Evolutionary conservation across 2,888 invertebrate genomes (phyloP).

Genomic region (Geophilus truncorum): DNA sequence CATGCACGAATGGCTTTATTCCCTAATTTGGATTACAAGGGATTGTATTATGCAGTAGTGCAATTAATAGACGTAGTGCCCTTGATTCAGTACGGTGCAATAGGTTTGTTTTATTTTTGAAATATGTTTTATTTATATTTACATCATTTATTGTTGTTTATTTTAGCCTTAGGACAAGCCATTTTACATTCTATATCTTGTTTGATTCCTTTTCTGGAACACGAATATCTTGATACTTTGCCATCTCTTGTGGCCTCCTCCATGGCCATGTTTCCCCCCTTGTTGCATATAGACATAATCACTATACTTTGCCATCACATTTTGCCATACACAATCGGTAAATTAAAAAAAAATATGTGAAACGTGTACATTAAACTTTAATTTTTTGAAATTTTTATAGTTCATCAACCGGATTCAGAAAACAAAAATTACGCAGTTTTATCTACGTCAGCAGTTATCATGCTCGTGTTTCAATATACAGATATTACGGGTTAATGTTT

Average conservation of each 20-base stretch:
- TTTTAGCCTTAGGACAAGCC: constrained; percentile 84
- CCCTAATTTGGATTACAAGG: constrained; percentile 95
- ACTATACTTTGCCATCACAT: constrained; percentile 93
- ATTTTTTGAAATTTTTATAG: no score
- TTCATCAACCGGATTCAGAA: constrained; percentile 38
- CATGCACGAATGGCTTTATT: constrained; percentile 76
- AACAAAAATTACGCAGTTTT: constrained; percentile 42
- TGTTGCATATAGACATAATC: constrained; percentile 89
- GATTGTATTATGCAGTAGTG: constrained; percentile 83
- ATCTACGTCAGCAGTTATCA: constrained; percentile 72
- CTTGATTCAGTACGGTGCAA: constrained; percentile 78
- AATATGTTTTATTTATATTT: not conserved
- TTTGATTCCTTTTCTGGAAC: constrained; percentile 90
- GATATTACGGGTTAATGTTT: constrained; percentile 68
- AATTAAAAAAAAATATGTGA: no score
- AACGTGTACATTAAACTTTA: no score
- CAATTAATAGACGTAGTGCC: constrained; percentile 91
- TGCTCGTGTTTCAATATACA: constrained; percentile 97
- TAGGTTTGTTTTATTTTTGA: constrained; percentile 56
- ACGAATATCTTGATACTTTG: constrained; percentile 90
- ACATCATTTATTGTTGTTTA: not conserved
- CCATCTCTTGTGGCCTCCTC: constrained; percentile 92
- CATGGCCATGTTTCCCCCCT: constrained; percentile 82
- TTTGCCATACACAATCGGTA: constrained; percentile 90
- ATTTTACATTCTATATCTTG: constrained; percentile 90